These are phyloP conservation scores for Diploscapter pachys DNA, from an alignment of 1,140 invertebrate species.

Conservation along the genomic window DNA sequence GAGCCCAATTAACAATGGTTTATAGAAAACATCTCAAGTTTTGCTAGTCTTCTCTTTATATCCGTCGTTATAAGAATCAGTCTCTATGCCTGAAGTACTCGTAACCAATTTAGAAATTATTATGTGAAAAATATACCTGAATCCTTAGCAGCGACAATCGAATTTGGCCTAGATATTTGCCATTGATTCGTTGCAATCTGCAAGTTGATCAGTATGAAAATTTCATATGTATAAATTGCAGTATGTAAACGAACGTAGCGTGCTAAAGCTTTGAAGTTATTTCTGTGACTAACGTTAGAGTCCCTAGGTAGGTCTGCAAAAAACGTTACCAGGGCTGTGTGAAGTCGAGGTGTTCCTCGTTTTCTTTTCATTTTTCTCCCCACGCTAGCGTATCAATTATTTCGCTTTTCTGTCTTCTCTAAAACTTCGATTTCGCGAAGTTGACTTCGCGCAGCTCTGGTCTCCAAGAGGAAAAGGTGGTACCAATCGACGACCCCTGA, in stretches of 20 bases:
- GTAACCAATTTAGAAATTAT: conserved; percentile 4
- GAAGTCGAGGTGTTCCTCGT: not conserved
- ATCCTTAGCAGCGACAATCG: too few relatives aligned
- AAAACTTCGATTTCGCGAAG: too few relatives aligned
- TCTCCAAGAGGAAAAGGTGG: too few relatives aligned
- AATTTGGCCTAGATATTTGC: not conserved
- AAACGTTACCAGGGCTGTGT: not conserved
- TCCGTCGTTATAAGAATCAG: conserved; percentile 23
- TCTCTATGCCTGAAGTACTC: conserved; percentile 11
- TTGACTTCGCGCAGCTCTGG: too few relatives aligned
- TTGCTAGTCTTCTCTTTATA: conserved; percentile 19
- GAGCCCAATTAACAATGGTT: too few relatives aligned
- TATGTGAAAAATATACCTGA: not conserved
- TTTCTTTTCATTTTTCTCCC: too few relatives aligned
- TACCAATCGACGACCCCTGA: too few relatives aligned
- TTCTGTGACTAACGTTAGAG: not conserved
- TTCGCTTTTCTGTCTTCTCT: too few relatives aligned
- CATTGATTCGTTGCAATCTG: conserved; percentile 19
- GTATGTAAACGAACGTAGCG: conserved; percentile 1
- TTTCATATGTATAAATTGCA: not conserved
- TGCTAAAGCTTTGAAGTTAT: conserved; percentile 5
- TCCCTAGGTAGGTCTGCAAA: conserved; percentile 10
- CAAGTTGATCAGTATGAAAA: conserved; percentile 9
- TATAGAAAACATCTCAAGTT: not conserved
- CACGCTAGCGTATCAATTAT: too few relatives aligned